phyloP scores from a whole-genome alignment of 2,797 vertebrate species.

The Gymnothorax javanicus region DNA sequence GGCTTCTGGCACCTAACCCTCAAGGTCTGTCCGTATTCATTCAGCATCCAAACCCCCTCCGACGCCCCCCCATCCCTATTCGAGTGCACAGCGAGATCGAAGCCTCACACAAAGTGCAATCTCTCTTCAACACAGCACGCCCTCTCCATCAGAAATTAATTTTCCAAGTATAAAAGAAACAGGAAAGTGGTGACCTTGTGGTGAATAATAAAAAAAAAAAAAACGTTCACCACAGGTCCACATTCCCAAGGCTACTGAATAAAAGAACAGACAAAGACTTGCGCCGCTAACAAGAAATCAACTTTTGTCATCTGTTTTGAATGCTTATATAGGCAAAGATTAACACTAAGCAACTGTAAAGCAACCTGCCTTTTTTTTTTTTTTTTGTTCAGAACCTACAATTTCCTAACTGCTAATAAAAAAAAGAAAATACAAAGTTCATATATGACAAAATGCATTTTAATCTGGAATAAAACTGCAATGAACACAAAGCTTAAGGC shows the following conservation, averaged over 20 bases:
- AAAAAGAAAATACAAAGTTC: neutral
- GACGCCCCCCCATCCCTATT: neutral
- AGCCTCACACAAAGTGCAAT: neutral
- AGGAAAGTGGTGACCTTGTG: conserved; percentile 1
- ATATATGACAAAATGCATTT: neutral
- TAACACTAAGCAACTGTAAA: neutral
- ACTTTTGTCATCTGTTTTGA: neutral
- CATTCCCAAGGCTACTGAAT: neutral
- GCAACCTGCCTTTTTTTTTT: neutral
- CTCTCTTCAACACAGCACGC: conserved; percentile 1
- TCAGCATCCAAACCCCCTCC: neutral
- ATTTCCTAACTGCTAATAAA: neutral
- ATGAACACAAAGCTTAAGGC: neutral
- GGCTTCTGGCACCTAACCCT: conserved; percentile 19
- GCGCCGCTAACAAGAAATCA: neutral
- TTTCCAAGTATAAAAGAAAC: neutral
- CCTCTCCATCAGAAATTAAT: neutral
- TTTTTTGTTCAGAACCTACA: neutral
- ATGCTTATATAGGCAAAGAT: neutral
- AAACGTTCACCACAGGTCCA: neutral
- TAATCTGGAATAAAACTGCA: neutral
- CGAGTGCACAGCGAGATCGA: neutral
- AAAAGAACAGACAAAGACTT: neutral
- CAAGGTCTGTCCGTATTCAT: neutral
- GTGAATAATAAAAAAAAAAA: neutral